Evolutionary conservation across 2,888 invertebrate species (phyloP), one percentile per base, ranked within the genome.

Genomic region (Spialia ferax): DNA sequence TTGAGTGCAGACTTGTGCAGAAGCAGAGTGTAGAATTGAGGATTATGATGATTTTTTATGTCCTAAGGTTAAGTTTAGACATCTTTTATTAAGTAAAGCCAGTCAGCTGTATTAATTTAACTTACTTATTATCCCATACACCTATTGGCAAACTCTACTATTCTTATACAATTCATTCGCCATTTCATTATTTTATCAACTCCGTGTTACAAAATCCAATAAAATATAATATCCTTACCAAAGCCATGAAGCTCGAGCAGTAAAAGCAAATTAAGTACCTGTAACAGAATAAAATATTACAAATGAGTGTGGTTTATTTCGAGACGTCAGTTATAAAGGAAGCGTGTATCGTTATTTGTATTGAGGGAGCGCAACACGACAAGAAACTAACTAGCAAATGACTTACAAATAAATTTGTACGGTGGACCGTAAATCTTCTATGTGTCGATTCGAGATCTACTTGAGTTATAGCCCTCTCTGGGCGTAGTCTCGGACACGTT

Each of bases 361-460:
- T 56, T 62, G 59, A 61, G 26, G 42, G 66, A 38, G 42, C 60
- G 15, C 8, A 73, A 70, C 73, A 71, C 68, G 71, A 70, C 70
- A 63, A 67, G 61, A 55, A 61, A 67, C 61, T 61, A 62, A 62
- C 69, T 66, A 69, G 65, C 61, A 59, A 69, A 69, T 66, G 57
- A 59, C 66, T 67, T 67, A 66, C 66, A 66, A 67, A 69, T 69
- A 69, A 69, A 63, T 69, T 69, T 65, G 61, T 61, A 65, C 65
- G 50, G 42, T 67, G 56, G 67, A 29, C 70, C 62, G 73, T 74
- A 75, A 75, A 74, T 75, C 73, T 69, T 68, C 69, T 62, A 66
- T 71, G 75, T 79, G 85, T 84, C 84, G 84, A 87, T 85, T 81
- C 79, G 69, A 84, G 85, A 88, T 86, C 84, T 81, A 76, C 77